Conservation (phyloP, 2,113 vertebrate species). For the Calyptommatus sinebrachiatus region DNA sequence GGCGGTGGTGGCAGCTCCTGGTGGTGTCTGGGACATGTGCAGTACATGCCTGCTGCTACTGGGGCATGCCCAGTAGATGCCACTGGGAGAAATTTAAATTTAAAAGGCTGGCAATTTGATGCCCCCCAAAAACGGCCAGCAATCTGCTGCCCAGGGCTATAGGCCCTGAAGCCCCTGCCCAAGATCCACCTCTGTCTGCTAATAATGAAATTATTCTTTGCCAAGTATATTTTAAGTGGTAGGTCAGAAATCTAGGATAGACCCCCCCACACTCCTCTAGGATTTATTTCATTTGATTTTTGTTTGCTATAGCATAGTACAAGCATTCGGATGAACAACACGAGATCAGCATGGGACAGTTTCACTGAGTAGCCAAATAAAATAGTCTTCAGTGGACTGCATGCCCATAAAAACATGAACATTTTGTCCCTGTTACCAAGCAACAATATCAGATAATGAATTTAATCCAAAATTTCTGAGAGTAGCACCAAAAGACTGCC, state of each 20-base stretch:
- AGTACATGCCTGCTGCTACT: no score
- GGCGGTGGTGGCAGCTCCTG: no score
- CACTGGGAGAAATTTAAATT: no score
- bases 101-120: no score
- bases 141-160: no score
- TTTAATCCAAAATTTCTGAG: background rate
- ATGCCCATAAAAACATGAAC: background rate
- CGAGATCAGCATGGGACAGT: background rate
- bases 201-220: background rate
- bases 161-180: no score
- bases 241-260: background rate
- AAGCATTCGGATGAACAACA: background rate
- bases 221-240: slow-evolving; percentile 22
- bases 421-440: slow-evolving; percentile 7
- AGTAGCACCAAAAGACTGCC: background rate
- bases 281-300: background rate
- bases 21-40: no score
- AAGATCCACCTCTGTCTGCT: no score
- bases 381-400: background rate
- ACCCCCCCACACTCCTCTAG: no score
- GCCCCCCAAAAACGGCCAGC: no score
- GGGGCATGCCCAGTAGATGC: no score
- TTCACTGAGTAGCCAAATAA: background rate
- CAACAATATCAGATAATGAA: background rate
- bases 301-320: background rate